Evolutionary conservation across 2,888 invertebrate species (phyloP), one percentile per base, ranked within the genome.

Genomic region (Eupithecia inturbata): DNA sequence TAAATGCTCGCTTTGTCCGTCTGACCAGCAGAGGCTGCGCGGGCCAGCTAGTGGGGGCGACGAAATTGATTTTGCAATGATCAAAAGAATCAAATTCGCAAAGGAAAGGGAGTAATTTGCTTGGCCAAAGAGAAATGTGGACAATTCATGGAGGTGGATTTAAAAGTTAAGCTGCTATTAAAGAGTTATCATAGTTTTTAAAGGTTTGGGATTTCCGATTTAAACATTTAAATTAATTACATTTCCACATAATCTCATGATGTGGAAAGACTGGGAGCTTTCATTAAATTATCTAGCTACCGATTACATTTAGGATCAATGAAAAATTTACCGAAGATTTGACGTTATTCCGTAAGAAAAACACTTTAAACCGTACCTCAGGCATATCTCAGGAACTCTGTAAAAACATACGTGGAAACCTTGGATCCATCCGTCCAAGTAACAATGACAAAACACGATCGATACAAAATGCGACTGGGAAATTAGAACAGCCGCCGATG

Each of bases 61-160:
- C 83, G 84, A 88, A 89, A 90, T 90, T 89, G 89, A 91, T 89
- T 90, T 89, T 84, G 83, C 85, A 83, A 87, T 89, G 91, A 91
- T 90, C 90, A 91, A 91, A 90, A 89, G 90, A 90, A 88, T 86
- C 87, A 86, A 88, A 88, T 88, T 89, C 88, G 86, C 88, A 90
- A 90, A 90, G 90, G 88, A 85, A 85, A 87, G 88, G 85, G 83
- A 84, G 87, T 87, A 90, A 90, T 90, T 89, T 89, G 88, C 89
- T 90, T 90, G 90, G 88, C 89, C 89, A 83, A 81, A 82, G 83
- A 82, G 83, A 82, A 82, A 82, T 67, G 69, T 66, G 66, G 39
- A 66, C 26, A 6, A 39, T 16, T 39, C 39, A 19, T 36, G 22
- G 26, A 66, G 60, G 68, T 53, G 36, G 64, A 68, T 70, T 57